Evolutionary conservation across 2,113 vertebrate species (phyloP), one percentile per base, ranked within the genome.

Genomic region (Orientallactaga bullata): DNA sequence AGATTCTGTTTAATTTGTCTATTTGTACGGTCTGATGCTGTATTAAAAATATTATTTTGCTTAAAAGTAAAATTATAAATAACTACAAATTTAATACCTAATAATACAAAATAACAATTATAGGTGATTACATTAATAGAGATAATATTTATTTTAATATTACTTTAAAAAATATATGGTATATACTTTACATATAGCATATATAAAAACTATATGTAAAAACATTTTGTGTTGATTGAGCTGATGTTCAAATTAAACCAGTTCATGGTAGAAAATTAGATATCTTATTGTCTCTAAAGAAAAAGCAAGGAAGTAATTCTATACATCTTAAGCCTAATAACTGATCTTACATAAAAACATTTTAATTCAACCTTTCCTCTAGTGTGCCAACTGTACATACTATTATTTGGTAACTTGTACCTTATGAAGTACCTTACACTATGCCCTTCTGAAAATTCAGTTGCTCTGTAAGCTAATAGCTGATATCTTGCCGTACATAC

Each of bases 11-110:
- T 89, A 71, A 60, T 68, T 79, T 87, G 23, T 42, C 35, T 90
- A 42, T 74, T 74, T 77, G 82, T 11, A 7, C 86, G 18, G 3
- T 79, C 28, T 85, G 24, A 69, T 32, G 68, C 39, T 71, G 15
- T 47, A 68, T 87, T 83, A 4, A 85, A 89, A 5, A 3, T 60
- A 74, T 73, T 85, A 65, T 2, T 77, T 85, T 91, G 2, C 42
- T 92, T 69, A 91, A 89, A 83, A 85, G 58, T 20, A 81, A 23
- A 94, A 39, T 66, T 60, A 72, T 72, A 77, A 93, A 85, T 81
- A 23, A 85, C 74, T 55, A 83, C 5, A 74, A 73, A 30, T 80
- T 60, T 63, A 85, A 85, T 74, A 8, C 80, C 18, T 66, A 3
- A 90, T 74, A 13, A 83, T 1, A 82, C 10, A 58, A 82, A 68